Percentiles rank a stretch among this genome's conserved stretches.
phyloP scores from a whole-genome alignment of 2,888 invertebrate genomes.

The Adineta ricciae region DNA sequence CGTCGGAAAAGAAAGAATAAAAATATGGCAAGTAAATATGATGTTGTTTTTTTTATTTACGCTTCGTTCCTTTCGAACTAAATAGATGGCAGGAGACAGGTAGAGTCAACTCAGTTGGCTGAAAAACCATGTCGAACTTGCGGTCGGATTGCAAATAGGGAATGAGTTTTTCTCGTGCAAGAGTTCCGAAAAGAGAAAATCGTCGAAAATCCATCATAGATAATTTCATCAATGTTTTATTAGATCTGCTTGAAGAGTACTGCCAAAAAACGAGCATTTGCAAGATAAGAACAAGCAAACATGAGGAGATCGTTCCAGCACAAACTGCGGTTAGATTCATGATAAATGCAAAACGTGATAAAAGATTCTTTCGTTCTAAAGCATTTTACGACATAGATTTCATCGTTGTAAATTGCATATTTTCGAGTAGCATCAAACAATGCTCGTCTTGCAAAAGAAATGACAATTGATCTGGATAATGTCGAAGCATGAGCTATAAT shows the following conservation, averaged over 20 bases:
- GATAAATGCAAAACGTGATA: not conserved
- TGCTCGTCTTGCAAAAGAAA: too few relatives aligned
- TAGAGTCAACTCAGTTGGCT: too few relatives aligned
- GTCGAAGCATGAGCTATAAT: too few relatives aligned
- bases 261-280: not conserved
- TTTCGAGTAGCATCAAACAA: too few relatives aligned
- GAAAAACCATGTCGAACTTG: too few relatives aligned
- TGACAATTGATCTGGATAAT: too few relatives aligned
- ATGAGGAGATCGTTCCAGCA: not conserved
- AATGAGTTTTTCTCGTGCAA: not conserved
- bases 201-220: not conserved
- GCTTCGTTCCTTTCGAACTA: too few relatives aligned
- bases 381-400: not conserved
- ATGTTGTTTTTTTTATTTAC: too few relatives aligned
- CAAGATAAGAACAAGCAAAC: not conserved
- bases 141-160: not conserved
- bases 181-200: not conserved
- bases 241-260: not conserved
- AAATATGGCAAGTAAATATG: too few relatives aligned
- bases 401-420: too few relatives aligned
- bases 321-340: not conserved
- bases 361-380: not conserved
- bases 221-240: not conserved
- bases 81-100: too few relatives aligned
- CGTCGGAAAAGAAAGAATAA: not conserved